Base-by-base conservation (phyloP, 92 coral and sea anemone species). In the Micromussa lordhowensis region DNA sequence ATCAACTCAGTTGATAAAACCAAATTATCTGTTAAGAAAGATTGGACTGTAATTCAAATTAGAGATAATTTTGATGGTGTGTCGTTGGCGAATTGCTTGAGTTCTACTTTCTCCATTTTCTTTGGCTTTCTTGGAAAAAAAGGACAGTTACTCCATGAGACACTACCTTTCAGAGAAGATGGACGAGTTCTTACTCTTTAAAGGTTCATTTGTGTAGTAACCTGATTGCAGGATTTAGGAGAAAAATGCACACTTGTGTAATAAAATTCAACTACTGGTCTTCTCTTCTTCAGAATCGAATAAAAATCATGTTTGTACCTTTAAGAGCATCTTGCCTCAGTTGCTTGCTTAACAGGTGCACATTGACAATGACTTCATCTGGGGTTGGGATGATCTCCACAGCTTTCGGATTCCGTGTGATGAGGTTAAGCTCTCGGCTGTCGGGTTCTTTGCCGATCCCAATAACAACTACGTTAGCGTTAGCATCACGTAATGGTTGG, bases 381-480 rank as follows among this genome's bases (percentile, higher is more conserved):
- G 85, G 85, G 12, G 93, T 87, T 19, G 72, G 84, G 29, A 91
- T 84, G 51, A 77, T 83, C 48, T 81, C 71, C 24, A 93, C 93
- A 73, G 89, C 93, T 78, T 70, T 85, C 21, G 96, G 92, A 19
- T 95, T 88, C 29, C 70, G 71, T 22, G 93, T 89, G 63, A 95
- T 87, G 44, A 79, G 71, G 85, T 82, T 89, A 29, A 95, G 88
- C 80, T 97, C 97, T 4, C 88, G 85, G 71, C 69, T 66, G 80
- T 91, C 90, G 16, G 87, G 64, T 30, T 75, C 73, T 58, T 91
- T 84, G 7, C 91, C 94, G 26, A 96, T 91, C 34, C 91, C 94
- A 14, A 97, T 86, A 17, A 96, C 95, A 75, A 86, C 80, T n/a
- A 93, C 70, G 75, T 92, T 88, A 61, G 95, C 95, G 49, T 91